Percentiles rank a stretch among this genome's conserved stretches.
Evolutionary conservation across 2,888 invertebrate genomes (phyloP).

Genomic region (Tetragonisca angustula): DNA sequence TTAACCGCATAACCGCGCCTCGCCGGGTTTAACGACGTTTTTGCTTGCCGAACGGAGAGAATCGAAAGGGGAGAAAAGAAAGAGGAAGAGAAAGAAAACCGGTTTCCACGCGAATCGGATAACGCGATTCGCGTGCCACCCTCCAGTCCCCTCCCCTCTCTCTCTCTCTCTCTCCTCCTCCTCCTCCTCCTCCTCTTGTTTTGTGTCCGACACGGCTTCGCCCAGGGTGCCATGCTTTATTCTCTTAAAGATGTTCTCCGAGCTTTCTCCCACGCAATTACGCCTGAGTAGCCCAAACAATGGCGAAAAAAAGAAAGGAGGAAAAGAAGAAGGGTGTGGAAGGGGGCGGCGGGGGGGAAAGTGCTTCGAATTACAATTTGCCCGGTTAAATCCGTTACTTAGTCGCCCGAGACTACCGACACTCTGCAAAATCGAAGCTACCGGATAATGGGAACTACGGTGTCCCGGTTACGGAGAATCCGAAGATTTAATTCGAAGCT

Average conservation of each 20-base stretch:
- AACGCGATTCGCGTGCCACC: background rate
- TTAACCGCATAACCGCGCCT: slow-evolving; percentile 29
- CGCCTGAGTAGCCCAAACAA: slow-evolving; percentile 47
- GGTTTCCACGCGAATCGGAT: background rate
- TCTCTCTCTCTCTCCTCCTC: too few species aligned
- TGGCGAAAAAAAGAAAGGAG: background rate
- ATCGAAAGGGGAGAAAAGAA: background rate
- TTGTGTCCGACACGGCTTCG: slow-evolving; percentile 13
- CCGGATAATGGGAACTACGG: slow-evolving; percentile 1
- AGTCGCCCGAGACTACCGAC: slow-evolving; percentile 57
- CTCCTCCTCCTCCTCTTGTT: background rate
- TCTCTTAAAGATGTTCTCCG: slow-evolving; percentile 36
- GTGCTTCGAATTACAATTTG: slow-evolving; percentile 44
- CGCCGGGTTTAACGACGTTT: slow-evolving; percentile 9
- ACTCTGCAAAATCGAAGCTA: slow-evolving; percentile 10
- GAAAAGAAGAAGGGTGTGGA: too few species aligned
- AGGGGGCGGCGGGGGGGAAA: background rate
- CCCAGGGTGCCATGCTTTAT: slow-evolving; percentile 20
- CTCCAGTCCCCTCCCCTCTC: background rate
- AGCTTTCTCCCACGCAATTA: slow-evolving; percentile 40
- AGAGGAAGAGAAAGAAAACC: background rate
- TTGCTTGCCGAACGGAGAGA: slow-evolving; percentile 1
- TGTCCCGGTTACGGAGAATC: too few species aligned
- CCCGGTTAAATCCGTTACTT: slow-evolving; percentile 58
- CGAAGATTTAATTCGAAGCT: background rate